Percentiles rank a stretch among this genome's conserved stretches.
Conservation (phyloP, 2,797 vertebrate species). For the Gymnodraco acuticeps region DNA sequence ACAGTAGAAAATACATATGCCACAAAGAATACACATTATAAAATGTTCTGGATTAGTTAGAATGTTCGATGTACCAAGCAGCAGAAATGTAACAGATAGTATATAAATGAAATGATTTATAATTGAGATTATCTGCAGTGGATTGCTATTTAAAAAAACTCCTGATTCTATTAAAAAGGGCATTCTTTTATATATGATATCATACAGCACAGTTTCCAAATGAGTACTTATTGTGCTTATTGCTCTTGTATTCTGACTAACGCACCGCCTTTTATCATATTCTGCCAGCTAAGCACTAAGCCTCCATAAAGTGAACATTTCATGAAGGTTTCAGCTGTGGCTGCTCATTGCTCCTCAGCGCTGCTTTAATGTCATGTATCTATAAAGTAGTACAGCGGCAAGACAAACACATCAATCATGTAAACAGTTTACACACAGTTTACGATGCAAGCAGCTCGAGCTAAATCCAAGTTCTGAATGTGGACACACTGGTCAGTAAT, state of each 20-base stretch:
- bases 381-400: constrained; percentile 35
- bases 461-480: constrained; percentile 36
- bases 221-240: constrained; percentile 26
- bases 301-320: constrained; percentile 59
- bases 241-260: constrained; percentile 56
- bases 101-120: too few species aligned
- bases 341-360: constrained; percentile 17
- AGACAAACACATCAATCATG: constrained; percentile 69
- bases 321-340: constrained; percentile 59
- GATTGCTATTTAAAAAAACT: too few species aligned
- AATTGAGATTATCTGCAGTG: too few species aligned
- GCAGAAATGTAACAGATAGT: too few species aligned
- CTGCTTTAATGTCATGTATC: constrained; percentile 44
- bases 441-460: constrained; percentile 43
- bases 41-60: too few species aligned
- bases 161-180: neutral
- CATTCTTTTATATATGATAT: neutral
- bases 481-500: constrained; percentile 25
- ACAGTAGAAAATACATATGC: too few species aligned
- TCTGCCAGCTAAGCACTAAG: constrained; percentile 59
- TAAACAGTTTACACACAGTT: constrained; percentile 34
- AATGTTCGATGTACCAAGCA: too few species aligned
- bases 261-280: constrained; percentile 45
- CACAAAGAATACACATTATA: too few species aligned
- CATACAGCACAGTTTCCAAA: too few species aligned